Evolutionary conservation across 2,888 invertebrate species (phyloP).

Genomic region (Habroteleia sp.): DNA sequence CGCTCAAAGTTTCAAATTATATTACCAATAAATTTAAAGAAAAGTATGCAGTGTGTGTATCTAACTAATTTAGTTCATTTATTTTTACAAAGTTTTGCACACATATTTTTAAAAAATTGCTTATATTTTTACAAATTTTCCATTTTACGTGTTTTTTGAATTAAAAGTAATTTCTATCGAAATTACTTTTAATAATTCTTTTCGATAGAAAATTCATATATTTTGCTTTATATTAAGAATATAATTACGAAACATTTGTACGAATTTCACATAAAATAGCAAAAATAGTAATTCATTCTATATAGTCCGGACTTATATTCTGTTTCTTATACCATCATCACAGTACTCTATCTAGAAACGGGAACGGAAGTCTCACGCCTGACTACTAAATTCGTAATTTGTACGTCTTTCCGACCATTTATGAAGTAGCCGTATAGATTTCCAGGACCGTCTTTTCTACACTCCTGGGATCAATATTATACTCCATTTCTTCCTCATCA

Average conservation of each 20-base stretch:
- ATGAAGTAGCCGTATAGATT: constrained; percentile 55
- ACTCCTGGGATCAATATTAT: constrained; percentile 47
- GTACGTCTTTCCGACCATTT: constrained; percentile 58
- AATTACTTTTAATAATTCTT: too few species aligned
- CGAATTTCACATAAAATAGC: constrained; percentile 21
- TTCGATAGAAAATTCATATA: too few species aligned
- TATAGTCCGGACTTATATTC: constrained; percentile 41
- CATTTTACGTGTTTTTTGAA: too few species aligned
- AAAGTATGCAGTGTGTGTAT: too few species aligned
- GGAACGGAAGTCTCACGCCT: constrained; percentile 50
- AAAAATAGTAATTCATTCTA: constrained; percentile 50
- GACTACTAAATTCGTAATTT: constrained; percentile 62
- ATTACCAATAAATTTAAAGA: constrained; percentile 19
- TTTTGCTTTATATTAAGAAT: too few species aligned
- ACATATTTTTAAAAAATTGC: too few species aligned
- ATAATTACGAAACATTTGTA: constrained; percentile 12
- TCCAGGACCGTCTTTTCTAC: constrained; percentile 45
- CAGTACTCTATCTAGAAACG: constrained; percentile 40
- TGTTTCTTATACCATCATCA: constrained; percentile 53
- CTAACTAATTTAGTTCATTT: too few species aligned
- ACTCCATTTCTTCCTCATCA: constrained; percentile 40
- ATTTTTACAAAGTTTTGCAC: too few species aligned
- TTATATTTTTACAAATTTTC: too few species aligned
- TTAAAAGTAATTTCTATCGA: too few species aligned
- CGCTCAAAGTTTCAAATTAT: constrained; percentile 18